phyloP scores from a whole-genome alignment of 2,113 vertebrate genomes.

The Sylvicapra grimmia region DNA sequence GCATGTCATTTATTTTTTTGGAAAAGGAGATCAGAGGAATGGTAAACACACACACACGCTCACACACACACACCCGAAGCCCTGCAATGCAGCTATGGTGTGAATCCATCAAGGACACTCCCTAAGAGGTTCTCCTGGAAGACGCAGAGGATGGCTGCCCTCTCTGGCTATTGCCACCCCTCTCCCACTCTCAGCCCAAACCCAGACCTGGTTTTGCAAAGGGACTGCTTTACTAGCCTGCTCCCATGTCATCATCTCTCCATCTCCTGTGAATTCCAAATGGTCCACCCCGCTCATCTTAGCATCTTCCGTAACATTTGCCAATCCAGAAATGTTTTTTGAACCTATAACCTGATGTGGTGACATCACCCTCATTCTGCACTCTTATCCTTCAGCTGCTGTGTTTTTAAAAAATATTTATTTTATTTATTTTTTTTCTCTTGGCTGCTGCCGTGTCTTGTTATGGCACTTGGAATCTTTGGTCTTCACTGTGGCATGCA shows the following conservation, averaged over 20 bases:
- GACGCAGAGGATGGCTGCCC: not conserved
- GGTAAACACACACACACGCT: not conserved
- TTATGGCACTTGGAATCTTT: not conserved
- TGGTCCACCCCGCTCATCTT: accelerated
- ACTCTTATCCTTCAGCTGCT: not conserved
- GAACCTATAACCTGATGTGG: too few relatives aligned
- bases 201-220: not conserved
- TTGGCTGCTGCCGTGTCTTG: not conserved
- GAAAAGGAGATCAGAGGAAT: not conserved
- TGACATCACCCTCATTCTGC: too few relatives aligned
- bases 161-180: accelerated
- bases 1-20: not conserved
- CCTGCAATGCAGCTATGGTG: not conserved
- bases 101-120: accelerated
- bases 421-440: not conserved
- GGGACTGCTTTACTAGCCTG: not conserved
- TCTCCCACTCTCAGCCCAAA: not conserved
- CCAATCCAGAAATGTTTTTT: not conserved
- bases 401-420: not conserved
- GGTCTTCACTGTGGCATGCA: not conserved
- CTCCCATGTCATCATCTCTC: too few relatives aligned
- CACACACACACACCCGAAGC: not conserved
- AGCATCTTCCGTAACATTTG: not conserved
- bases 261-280: not conserved
- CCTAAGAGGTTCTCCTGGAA: not conserved